A percentile compares a stretch with the other conserved stretches of the same genome.
These are phyloP conservation scores for Threskiornis aethiopicus DNA, from an alignment of 2,797 vertebrate genomes.

Conservation along the genomic window DNA sequence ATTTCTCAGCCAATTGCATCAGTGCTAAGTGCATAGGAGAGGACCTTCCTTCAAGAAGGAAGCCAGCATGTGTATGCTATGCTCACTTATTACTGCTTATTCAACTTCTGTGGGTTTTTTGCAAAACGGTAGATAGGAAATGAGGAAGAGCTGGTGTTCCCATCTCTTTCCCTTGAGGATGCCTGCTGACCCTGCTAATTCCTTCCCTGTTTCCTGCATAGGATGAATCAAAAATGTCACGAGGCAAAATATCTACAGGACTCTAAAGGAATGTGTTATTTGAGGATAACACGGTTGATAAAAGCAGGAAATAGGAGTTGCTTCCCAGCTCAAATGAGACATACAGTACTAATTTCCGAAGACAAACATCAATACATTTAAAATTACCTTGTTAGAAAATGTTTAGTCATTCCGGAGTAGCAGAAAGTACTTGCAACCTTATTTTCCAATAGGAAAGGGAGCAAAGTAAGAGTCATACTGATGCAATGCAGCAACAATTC, in stretches of 20 bases:
- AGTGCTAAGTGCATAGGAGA: background rate
- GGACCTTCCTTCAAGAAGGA: background rate
- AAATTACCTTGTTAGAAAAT: background rate
- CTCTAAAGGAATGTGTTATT: background rate
- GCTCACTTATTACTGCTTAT: background rate
- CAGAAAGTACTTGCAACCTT: background rate
- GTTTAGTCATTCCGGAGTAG: background rate
- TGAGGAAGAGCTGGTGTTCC: background rate
- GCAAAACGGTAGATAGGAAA: background rate
- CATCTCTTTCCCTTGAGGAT: background rate
- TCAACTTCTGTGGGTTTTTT: background rate
- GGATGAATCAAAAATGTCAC: background rate
- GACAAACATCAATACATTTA: background rate
- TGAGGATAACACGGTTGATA: background rate
- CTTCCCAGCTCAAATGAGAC: background rate
- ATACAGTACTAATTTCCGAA: background rate
- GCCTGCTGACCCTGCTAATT: background rate
- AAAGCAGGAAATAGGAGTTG: constrained; percentile 17
- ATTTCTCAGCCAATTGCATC: background rate
- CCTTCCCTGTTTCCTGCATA: constrained; percentile 15
- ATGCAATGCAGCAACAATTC: background rate
- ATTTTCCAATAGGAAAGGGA: background rate
- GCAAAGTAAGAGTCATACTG: background rate
- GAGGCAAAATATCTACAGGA: background rate
- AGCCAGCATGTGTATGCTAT: background rate